Base-by-base conservation (phyloP, 2,888 invertebrate species). In the Antheraea yamamai region DNA sequence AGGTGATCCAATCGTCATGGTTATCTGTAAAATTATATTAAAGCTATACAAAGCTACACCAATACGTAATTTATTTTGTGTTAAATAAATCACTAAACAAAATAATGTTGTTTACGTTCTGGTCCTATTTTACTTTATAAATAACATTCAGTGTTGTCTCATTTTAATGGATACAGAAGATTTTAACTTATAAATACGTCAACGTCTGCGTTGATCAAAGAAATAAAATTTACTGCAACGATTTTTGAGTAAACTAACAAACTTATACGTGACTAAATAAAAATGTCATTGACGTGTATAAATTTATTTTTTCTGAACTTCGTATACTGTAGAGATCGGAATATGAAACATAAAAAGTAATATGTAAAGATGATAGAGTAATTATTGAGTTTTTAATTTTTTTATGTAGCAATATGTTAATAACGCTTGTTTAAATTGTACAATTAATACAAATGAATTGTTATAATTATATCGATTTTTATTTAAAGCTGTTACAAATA, bases 161-260 rank as follows among this genome's bases (percentile, higher is more conserved):
- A 14, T 30, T 39, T 70, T 8, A 70, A 68, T 68, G 68, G 68
- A 68, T 35, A 68, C 35, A 30, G 23, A 61, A 70, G 39, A 39
- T 39, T 20, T 23, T 39, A 70, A 39, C 23, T 66, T 39, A 20
- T 70, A 70, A 70, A 70, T 70, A 39, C 20, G 39, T 70, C 70
- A n/a, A 70, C 70, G 39, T 39, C 20, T 39, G n/a, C 39, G 70
- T 39, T 70, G 70, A 70, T 70, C 68, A 70, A 70, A 70, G 70
- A n/a, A 35, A 20, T 70, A 39, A 68, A 70, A 70, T 66, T 66
- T 26, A 30, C 14, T 66, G 30, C 26, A 39, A 70, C n/a, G 39
- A 10, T 70, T n/a, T 70, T 70, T 70, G 8, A 39, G n/a, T n/a
- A 39, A 39, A 68, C 68, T 30, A 39, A 68, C 23, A 68, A 68